Conservation (phyloP, 2,113 vertebrate species). For the Uria lomvia region DNA sequence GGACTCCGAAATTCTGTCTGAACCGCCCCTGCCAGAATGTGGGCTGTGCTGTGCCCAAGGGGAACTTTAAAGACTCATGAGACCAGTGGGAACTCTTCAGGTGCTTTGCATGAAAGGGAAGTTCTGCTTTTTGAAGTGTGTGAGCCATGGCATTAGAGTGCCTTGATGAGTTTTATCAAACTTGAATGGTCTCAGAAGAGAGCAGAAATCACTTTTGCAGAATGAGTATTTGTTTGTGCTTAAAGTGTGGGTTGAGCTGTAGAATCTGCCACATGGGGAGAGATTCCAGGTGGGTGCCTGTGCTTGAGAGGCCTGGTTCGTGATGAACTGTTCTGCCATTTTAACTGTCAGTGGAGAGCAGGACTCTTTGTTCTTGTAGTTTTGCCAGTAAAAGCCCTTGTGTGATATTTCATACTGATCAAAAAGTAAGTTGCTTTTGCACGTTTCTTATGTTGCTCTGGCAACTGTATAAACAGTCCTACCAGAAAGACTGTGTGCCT, state of each 20-base stretch:
- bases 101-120: conserved; percentile 15
- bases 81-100: background rate
- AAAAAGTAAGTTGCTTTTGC: background rate
- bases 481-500: background rate
- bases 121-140: conserved; percentile 10
- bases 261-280: background rate
- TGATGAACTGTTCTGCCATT: background rate
- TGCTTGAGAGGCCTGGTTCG: background rate
- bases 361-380: background rate
- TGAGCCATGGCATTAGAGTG: background rate
- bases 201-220: conserved; percentile 2
- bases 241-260: background rate
- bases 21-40: background rate
- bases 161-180: background rate
- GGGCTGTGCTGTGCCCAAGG: background rate
- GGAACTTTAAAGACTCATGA: background rate
- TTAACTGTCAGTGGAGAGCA: background rate
- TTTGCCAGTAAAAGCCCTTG: background rate
- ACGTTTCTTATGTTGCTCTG: background rate
- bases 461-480: background rate
- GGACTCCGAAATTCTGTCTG: background rate
- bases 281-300: background rate
- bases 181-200: background rate
- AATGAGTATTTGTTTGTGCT: background rate
- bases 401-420: background rate